Evolutionary conservation across 2,888 invertebrate genomes (phyloP).

Genomic region (Orchesella flavescens): DNA sequence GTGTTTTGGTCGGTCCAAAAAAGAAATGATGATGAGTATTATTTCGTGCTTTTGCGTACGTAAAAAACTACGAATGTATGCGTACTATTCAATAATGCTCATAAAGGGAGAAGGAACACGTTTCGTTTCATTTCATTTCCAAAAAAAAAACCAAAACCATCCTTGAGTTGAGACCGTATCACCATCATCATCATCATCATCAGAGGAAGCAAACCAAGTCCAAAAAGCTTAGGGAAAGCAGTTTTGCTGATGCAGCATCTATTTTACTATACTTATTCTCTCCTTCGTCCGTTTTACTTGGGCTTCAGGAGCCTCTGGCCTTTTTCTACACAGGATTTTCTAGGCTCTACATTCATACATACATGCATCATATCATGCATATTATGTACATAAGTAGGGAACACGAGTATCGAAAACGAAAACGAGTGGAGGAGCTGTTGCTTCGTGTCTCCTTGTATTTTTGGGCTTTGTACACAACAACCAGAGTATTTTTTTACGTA

Average conservation of each 20-base stretch:
- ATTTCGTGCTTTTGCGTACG: background rate
- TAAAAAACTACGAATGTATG: too few species aligned
- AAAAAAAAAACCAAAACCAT: too few species aligned
- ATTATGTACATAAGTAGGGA: background rate
- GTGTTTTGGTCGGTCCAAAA: background rate
- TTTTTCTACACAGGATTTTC: background rate
- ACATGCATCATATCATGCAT: too few species aligned
- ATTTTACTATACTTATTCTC: background rate
- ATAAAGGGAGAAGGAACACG: background rate
- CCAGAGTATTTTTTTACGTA: too few species aligned
- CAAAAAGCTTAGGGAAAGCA: too few species aligned
- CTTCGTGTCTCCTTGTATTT: background rate
- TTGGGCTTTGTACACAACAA: too few species aligned
- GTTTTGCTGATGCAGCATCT: constrained; percentile 17
- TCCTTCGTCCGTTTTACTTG: background rate
- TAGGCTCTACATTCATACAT: too few species aligned
- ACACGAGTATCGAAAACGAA: background rate
- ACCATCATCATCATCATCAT: too few species aligned
- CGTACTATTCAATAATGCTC: constrained; percentile 15
- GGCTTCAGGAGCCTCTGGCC: constrained; percentile 7
- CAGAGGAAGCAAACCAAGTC: too few species aligned
- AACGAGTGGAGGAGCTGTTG: too few species aligned
- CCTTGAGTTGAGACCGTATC: too few species aligned
- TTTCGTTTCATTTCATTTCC: too few species aligned
- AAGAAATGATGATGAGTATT: constrained; percentile 46